These are phyloP conservation scores for Pandemis corylana DNA, from an alignment of 2,888 invertebrate genomes.

Conservation along the genomic window DNA sequence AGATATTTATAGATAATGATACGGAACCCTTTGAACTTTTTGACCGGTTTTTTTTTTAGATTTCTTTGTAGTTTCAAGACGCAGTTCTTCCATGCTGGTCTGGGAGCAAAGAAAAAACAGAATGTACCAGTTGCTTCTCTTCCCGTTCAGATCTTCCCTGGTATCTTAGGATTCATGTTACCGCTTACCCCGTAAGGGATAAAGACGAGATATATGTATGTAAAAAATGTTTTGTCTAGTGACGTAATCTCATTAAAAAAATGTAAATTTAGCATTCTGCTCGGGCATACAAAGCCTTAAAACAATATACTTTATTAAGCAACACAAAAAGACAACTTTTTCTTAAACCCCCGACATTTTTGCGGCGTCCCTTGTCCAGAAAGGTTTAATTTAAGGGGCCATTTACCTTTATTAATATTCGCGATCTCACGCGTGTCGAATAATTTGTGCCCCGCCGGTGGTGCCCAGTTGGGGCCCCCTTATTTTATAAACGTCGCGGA, in stretches of 20 bases:
- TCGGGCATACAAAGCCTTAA: background rate
- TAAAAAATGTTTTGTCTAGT: background rate
- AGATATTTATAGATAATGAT: too few species aligned
- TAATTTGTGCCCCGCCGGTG: slow-evolving; percentile 39
- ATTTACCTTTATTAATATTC: slow-evolving; percentile 46
- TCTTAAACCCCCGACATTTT: slow-evolving; percentile 7
- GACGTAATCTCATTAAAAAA: background rate
- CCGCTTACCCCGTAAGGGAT: too few species aligned
- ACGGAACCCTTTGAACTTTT: too few species aligned
- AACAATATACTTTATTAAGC: background rate
- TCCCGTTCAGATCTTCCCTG: too few species aligned
- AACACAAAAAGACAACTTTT: slow-evolving; percentile 1
- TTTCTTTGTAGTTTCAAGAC: too few species aligned
- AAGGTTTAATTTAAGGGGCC: slow-evolving; percentile 35
- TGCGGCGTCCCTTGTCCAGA: slow-evolving; percentile 20
- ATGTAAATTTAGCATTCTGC: background rate
- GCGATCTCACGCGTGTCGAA: slow-evolving; percentile 41
- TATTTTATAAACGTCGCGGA: slow-evolving; percentile 36
- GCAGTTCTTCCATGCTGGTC: too few species aligned
- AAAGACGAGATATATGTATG: too few species aligned
- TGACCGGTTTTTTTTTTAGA: too few species aligned
- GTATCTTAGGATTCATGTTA: too few species aligned
- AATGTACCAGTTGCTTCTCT: too few species aligned
- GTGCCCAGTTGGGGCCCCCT: slow-evolving; percentile 11
- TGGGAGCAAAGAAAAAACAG: too few species aligned